phyloP scores from a whole-genome alignment of 2,797 vertebrate species.

The Sardinella longiceps region DNA sequence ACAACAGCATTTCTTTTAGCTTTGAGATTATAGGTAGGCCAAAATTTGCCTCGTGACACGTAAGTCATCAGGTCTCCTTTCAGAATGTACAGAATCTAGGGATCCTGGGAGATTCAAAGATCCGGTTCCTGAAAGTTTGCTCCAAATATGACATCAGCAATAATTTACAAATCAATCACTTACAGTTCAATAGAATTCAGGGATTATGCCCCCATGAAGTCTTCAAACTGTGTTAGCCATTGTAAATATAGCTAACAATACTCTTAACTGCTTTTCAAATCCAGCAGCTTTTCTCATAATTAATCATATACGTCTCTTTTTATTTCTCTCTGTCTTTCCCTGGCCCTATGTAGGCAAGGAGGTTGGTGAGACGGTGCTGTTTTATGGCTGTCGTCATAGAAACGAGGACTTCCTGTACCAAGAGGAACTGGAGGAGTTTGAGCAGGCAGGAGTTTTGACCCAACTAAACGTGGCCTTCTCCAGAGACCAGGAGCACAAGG shows the following conservation, averaged over 20 bases:
- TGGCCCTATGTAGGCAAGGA: slow-evolving; percentile 74
- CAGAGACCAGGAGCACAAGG: slow-evolving; percentile 83
- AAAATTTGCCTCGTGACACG: neutral
- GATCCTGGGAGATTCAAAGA: neutral
- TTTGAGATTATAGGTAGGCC: neutral
- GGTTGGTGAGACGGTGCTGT: slow-evolving; percentile 81
- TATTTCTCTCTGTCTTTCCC: neutral
- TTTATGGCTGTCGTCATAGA: slow-evolving; percentile 78
- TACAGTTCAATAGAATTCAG: neutral
- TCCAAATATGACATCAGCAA: neutral
- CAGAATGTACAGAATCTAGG: neutral
- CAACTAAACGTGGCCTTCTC: slow-evolving; percentile 84
- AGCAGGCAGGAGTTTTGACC: slow-evolving; percentile 72
- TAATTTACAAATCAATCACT: neutral
- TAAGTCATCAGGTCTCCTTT: neutral
- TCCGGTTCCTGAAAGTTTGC: neutral
- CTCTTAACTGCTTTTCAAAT: neutral
- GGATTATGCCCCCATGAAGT: neutral
- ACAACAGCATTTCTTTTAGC: neutral
- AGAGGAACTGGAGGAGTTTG: slow-evolving; percentile 73
- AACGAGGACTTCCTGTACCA: slow-evolving; percentile 81
- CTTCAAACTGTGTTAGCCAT: neutral
- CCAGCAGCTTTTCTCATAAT: neutral
- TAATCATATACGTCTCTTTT: neutral
- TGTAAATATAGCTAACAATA: neutral